Evolutionary conservation across 2,888 invertebrate species (phyloP), one percentile per base, ranked within the genome.

Genomic region (Idaea straminata): DNA sequence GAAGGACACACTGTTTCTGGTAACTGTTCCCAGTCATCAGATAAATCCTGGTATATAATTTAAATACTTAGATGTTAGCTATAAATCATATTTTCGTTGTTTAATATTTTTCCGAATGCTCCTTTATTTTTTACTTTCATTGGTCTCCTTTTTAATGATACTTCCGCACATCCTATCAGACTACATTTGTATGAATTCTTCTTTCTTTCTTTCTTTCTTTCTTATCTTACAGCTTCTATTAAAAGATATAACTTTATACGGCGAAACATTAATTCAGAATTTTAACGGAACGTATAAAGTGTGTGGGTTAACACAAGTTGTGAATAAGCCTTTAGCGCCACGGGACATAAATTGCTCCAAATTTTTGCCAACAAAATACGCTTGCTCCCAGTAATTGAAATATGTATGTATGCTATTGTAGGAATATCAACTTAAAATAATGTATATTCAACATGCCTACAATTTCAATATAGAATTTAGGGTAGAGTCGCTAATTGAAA

Each of bases 291-390:
- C 47, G 47, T 47, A 47, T 13, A 10, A 7, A 7, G 7, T 10
- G 36, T 61, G 61, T 7, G 59, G 38, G 6, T 62, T 34, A 6
- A 60, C 5, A n/a, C 3, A 16, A 60, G 47, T 47, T 75, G 74
- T 89, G 83, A 66, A 70, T 67, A 62, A 72, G 69, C 63, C 87
- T 73, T 84, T 81, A 83, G 77, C 89, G 65, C 89, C 75, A 70
- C 89, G 80, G 89, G 90, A 83, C 69, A 85, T 78, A 89, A 88
- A 91, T 90, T 88, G 89, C 85, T 86, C 78, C 64, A 76, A 72
- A 72, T 75, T 72, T 77, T 72, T 74, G 73, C 75, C 71, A 72
- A 73, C 72, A 72, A 79, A 81, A 74, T 66, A 65, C 63, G 65
- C 10, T 47, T 47, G 47, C 47, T 47, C 7, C 47, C 47, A 47